Evolutionary conservation across 2,113 vertebrate genomes (phyloP).

Genomic region (Anoplopoma fimbria): DNA sequence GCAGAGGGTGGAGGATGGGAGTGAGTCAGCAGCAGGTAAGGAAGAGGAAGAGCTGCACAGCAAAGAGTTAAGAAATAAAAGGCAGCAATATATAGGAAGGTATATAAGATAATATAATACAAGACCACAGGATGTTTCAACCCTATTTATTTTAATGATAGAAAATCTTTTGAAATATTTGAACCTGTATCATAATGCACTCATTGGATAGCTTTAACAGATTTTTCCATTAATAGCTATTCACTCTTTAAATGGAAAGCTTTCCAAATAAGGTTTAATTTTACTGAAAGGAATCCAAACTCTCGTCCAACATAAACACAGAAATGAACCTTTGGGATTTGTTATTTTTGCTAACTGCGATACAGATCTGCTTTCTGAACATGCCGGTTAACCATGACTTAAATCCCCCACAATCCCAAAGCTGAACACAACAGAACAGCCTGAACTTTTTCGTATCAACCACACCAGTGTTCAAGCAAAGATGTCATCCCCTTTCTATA

Average conservation of each 20-base stretch:
- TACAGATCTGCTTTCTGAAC: background rate
- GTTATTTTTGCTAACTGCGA: background rate
- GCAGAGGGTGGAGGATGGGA: conserved; percentile 82
- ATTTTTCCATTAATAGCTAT: background rate
- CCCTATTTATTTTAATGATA: background rate
- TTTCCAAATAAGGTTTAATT: too few species aligned
- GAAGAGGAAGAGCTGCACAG: background rate
- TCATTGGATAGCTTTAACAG: background rate
- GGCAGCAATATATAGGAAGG: background rate
- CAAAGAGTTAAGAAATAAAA: background rate
- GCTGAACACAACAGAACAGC: background rate
- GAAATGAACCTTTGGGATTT: background rate
- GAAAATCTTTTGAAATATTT: background rate
- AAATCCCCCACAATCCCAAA: background rate
- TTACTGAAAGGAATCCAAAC: too few species aligned
- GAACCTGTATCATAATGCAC: background rate
- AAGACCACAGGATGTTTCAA: background rate
- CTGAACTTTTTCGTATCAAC: background rate
- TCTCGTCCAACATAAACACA: too few species aligned
- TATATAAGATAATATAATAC: background rate
- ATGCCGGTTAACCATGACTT: background rate
- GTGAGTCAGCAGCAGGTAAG: conserved; percentile 88
- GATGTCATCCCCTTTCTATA: background rate
- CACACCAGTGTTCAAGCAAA: background rate
- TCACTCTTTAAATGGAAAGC: too few species aligned